Base-by-base conservation (phyloP, 2,888 invertebrate genomes). In the Nomada flava region DNA sequence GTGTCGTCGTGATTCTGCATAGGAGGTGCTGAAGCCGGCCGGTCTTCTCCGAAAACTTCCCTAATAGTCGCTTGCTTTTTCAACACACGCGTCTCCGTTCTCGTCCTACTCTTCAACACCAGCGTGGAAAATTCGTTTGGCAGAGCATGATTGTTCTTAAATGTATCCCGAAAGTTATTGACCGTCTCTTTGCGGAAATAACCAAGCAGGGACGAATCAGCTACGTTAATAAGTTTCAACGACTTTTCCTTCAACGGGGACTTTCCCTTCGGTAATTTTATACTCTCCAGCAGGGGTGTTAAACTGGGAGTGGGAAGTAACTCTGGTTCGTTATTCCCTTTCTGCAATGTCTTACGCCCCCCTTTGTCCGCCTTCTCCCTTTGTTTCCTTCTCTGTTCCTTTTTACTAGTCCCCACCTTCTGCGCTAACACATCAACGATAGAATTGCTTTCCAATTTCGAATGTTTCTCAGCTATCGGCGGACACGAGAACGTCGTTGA, bases 21-120 rank as follows among this genome's bases (percentile, higher is more conserved):
- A 0, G 97, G 97, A 0, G 97, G 97, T 0, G 97, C 97, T 0
- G 97, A 97, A 0, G 97, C 97, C 0, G 98, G 97, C 59, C 97
- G 95, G 90, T 97, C 97, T 81, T 95, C 95, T 0, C 97, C 97
- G 92, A 98, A 97, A 2, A 97, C 97, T 94, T 97, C 97, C 87
- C 97, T 96, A 60, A 97, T 97, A 3, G 97, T 96, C 59, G 97
- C 97, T 89, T 96, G 95, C 90, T 96, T 96, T 92, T 97, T 97
- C 86, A 95, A 92, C 23, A 96, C 95, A 89, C 96, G 95, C 64
- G 96, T 97, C 92, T 97, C 97, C 50, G 96, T 97, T 89, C 97
- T 95, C 23, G 97, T 97, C 89, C 97, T 95, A 63, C 97, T 96
- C 91, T 96, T 96, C 79, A 97, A 91, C 67, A 97, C 96, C 50